phyloP scores from a whole-genome alignment of 2,888 invertebrate genomes.

The Spilosoma lubricipeda region DNA sequence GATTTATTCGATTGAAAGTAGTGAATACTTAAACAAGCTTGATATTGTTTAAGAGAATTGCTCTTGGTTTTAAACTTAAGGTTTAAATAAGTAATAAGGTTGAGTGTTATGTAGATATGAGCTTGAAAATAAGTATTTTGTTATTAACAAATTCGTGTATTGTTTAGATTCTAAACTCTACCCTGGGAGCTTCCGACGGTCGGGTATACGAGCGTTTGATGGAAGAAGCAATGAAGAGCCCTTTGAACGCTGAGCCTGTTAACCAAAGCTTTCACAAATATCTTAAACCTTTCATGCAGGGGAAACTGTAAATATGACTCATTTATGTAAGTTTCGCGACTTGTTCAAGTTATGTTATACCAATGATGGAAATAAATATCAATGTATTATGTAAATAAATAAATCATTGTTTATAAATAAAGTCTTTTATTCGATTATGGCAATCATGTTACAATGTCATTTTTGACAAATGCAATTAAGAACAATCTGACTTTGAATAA shows the following conservation, averaged over 20 bases:
- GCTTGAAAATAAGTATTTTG: neutral
- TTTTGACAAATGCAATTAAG: constrained; percentile 2
- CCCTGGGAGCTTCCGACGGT: constrained; percentile 93
- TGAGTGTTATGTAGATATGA: no score
- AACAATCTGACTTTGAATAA: constrained; percentile 28
- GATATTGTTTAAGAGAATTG: no score
- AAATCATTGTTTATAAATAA: constrained; percentile 22
- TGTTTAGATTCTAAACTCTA: constrained; percentile 87
- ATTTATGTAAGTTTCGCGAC: neutral
- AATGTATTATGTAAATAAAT: constrained; percentile 25
- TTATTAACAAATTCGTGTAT: neutral
- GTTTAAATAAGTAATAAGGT: no score
- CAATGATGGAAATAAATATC: neutral
- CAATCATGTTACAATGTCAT: constrained; percentile 29
- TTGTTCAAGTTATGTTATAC: neutral
- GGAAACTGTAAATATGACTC: constrained; percentile 87
- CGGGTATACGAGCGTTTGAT: constrained; percentile 93
- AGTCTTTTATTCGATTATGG: constrained; percentile 38
- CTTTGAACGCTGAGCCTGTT: constrained; percentile 92
- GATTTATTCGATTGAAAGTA: no score
- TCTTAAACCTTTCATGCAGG: constrained; percentile 92
- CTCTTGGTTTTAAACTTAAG: no score
- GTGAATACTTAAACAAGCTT: no score
- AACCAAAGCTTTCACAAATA: constrained; percentile 91
- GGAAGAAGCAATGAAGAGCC: constrained; percentile 92